Evolutionary conservation across 1,140 invertebrate genomes (phyloP), one percentile per base, ranked within the genome.

Genomic region (Phymastichus coffea): DNA sequence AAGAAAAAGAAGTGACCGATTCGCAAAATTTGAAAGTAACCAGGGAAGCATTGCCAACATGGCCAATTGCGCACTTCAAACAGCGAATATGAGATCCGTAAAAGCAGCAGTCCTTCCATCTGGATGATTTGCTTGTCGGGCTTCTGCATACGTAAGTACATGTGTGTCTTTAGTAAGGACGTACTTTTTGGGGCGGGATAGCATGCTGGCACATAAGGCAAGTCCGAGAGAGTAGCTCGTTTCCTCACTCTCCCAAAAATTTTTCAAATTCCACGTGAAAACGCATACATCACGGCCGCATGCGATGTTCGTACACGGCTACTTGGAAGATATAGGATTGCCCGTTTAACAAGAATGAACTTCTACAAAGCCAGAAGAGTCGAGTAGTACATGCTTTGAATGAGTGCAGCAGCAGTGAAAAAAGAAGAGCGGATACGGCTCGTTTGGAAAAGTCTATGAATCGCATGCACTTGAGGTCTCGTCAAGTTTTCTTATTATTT

Each of bases 211-310:
- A 12, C 14, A 46, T 28, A 37, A 59, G 57, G 19, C 0, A 47
- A 46, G 15, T 10, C 30, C 33, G n/a, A 22, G 17, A 14, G 30
- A 1, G 14, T 17, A 26, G 7, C 17, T n/a, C n/a, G n/a, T n/a
- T n/a, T n/a, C n/a, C n/a, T n/a, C 10, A 37, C 22, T 10, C 60
- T 44, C 64, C 61, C 41, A 53, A 63, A 62, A 60, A 63, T 65
- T 65, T 65, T 63, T 63, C 57, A 56, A 35, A 65, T 65, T 15
- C 48, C 14, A 8, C 37, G 8, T 33, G 15, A 22, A 14, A 17
- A 43, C 17, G 55, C n/a, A 23, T 56, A 61, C 52, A 62, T 57
- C 44, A n/a, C n/a, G n/a, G n/a, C n/a, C n/a, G n/a, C n/a, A n/a
- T n/a, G n/a, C n/a, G n/a, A 49, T 56, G 58, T 49, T 33, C 28